Evolutionary conservation across 1,140 invertebrate species (phyloP).

Genomic region (Tetragonula clypearis): DNA sequence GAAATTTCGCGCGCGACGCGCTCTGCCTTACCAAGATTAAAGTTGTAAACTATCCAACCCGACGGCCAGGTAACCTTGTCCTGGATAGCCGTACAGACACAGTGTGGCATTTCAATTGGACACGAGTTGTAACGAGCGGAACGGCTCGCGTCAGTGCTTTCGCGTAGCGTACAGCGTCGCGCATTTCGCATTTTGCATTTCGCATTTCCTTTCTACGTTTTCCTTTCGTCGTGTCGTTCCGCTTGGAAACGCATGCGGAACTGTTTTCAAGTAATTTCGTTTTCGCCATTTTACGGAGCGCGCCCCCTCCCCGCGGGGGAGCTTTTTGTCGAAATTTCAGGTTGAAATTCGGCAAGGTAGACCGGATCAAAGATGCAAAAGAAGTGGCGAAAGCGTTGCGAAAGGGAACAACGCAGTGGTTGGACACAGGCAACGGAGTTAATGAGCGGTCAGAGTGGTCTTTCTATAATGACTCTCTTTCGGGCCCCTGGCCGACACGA

Average conservation of each 20-base stretch:
- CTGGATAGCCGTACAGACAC: not conserved
- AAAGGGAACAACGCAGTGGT: not conserved
- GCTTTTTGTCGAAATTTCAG: too few species aligned
- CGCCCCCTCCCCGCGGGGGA: too few species aligned
- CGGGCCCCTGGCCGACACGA: conserved; percentile 40
- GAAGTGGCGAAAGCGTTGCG: not conserved
- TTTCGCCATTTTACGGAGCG: not conserved
- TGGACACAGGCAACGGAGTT: conserved; percentile 49
- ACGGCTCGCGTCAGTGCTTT: too few species aligned
- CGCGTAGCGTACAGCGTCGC: not conserved
- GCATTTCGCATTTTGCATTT: too few species aligned
- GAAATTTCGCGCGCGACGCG: conserved; percentile 1
- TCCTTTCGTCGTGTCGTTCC: not conserved
- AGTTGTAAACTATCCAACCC: not conserved
- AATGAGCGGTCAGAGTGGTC: conserved; percentile 58
- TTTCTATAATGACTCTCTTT: conserved; percentile 64
- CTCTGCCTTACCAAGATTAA: not conserved
- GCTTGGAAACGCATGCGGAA: not conserved
- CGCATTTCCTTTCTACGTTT: not conserved
- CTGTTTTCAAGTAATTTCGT: not conserved
- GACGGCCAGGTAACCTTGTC: not conserved
- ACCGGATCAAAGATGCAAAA: not conserved
- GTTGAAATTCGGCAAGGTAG: not conserved
- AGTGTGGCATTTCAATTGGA: not conserved
- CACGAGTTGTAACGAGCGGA: too few species aligned